These are phyloP conservation scores for Electrophaes corylata DNA, from an alignment of 2,888 invertebrate genomes.

Conservation along the genomic window DNA sequence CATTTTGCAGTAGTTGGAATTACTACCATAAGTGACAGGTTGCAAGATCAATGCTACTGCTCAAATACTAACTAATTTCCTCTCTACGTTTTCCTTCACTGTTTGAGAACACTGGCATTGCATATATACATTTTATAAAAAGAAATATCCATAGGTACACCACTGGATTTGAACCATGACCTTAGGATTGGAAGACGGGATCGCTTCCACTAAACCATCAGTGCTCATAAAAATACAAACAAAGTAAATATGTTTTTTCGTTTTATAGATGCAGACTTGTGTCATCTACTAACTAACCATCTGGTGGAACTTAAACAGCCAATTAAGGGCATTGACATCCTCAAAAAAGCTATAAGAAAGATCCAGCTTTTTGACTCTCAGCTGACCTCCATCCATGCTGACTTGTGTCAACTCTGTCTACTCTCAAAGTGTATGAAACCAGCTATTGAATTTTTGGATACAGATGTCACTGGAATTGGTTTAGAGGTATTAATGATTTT, in stretches of 20 bases:
- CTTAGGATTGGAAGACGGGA: too few relatives aligned
- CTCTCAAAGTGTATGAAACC: slow-evolving; percentile 96
- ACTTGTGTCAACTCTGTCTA: slow-evolving; percentile 96
- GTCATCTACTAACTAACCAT: slow-evolving; percentile 92
- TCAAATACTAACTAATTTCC: too few relatives aligned
- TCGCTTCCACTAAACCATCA: too few relatives aligned
- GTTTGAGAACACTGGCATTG: too few relatives aligned
- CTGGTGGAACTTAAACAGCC: slow-evolving; percentile 91
- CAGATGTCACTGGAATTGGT: slow-evolving; percentile 96
- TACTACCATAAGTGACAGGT: too few relatives aligned
- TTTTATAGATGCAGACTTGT: slow-evolving; percentile 92
- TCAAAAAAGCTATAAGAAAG: slow-evolving; percentile 94
- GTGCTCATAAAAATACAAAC: too few relatives aligned
- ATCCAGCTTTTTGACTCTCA: slow-evolving; percentile 94
- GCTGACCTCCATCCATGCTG: slow-evolving; percentile 96
- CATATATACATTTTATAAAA: too few relatives aligned
- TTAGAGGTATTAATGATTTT: slow-evolving; percentile 85
- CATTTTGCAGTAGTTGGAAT: too few relatives aligned
- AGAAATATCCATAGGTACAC: too few relatives aligned
- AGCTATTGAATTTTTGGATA: slow-evolving; percentile 93
- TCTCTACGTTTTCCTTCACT: too few relatives aligned
- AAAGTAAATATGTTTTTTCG: not conserved
- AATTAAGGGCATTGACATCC: slow-evolving; percentile 91
- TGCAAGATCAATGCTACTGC: too few relatives aligned
- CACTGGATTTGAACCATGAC: too few relatives aligned